Base-by-base conservation (phyloP, 2,113 vertebrate genomes). In the Pheucticus melanocephalus region DNA sequence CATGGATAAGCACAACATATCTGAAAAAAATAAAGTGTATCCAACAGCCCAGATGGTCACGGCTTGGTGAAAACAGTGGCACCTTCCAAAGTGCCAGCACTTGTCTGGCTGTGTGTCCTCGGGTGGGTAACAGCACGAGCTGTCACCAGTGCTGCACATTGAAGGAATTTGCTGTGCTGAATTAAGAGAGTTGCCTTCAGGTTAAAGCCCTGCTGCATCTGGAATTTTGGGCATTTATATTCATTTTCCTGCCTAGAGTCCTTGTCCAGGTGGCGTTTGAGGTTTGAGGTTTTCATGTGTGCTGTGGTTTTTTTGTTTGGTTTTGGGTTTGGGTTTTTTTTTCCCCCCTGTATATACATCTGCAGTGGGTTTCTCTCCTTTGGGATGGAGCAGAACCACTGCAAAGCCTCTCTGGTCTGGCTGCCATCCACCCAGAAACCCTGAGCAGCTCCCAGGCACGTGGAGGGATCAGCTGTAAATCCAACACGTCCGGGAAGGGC, bases 11-110 rank as follows among this genome's bases (percentile, higher is more conserved):
- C 25, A 25, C 65, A 40, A 27, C 17, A 33, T n/a, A 45, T 35
- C 60, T 39, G 17, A 50, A 61, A 39, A 39, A 39, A 39, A 10
- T 9, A 31, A 33, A 50, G 25, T 28, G 17, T 40, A 59, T 92
- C 91, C 88, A 91, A 51, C 30, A 84, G 70, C 70, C 89, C 95
- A 94, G 92, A 92, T 92, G 94, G 95, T 18, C 54, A 33, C 44
- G 70, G 86, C 66, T 82, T 31, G 3, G 37, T 37, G 68, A 64
- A 91, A 91, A 40, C 15, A 25, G 53, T 76, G 72, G 39, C 83
- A 72, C 66, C 66, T 84, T 60, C 89, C 9, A 8, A 54, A 92
- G 71, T 6, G 66, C 81, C 89, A 91, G 89, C 73, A n/a, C 75
- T 81, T 31, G 54, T 69, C 73, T 72, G 0, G 1, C 66, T 3